Conservation (phyloP, 2,888 invertebrate species). For the Mythimna impura region DNA sequence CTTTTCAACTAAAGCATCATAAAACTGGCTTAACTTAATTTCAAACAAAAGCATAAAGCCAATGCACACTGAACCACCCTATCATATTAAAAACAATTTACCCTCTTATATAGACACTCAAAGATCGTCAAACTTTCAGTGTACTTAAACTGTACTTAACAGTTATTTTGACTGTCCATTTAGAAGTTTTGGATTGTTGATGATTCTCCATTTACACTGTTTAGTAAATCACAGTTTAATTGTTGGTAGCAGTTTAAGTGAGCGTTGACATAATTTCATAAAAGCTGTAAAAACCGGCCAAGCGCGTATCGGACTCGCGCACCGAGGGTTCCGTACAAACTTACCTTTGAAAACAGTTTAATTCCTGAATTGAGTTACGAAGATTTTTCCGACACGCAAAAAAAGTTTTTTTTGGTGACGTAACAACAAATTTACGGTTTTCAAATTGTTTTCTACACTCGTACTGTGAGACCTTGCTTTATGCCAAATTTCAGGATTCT, state of each 20-base stretch:
- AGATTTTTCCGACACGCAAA: too few species aligned
- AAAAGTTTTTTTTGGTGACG: too few species aligned
- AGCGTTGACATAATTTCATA: slow-evolving; percentile 26
- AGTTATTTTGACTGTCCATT: slow-evolving; percentile 80
- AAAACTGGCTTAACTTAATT: not conserved
- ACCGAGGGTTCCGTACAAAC: too few species aligned
- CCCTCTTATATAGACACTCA: slow-evolving; percentile 63
- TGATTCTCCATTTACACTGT: slow-evolving; percentile 71
- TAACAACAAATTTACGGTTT: too few species aligned
- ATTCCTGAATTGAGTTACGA: too few species aligned
- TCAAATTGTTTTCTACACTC: too few species aligned
- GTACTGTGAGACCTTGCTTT: too few species aligned
- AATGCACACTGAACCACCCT: slow-evolving; percentile 1
- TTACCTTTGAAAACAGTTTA: too few species aligned
- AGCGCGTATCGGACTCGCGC: too few species aligned
- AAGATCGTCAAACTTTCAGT: slow-evolving; percentile 77
- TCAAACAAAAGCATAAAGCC: slow-evolving; percentile 4
- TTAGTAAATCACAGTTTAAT: slow-evolving; percentile 70
- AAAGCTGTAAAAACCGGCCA: not conserved
- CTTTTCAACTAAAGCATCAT: not conserved
- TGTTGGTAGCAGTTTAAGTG: slow-evolving; percentile 57
- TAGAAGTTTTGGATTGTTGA: slow-evolving; percentile 79
- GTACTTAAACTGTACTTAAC: slow-evolving; percentile 81
- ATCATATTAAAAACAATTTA: slow-evolving; percentile 68
- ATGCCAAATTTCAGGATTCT: too few species aligned